phyloP scores from a whole-genome alignment of 2,888 invertebrate species.

The Andrena camellia region DNA sequence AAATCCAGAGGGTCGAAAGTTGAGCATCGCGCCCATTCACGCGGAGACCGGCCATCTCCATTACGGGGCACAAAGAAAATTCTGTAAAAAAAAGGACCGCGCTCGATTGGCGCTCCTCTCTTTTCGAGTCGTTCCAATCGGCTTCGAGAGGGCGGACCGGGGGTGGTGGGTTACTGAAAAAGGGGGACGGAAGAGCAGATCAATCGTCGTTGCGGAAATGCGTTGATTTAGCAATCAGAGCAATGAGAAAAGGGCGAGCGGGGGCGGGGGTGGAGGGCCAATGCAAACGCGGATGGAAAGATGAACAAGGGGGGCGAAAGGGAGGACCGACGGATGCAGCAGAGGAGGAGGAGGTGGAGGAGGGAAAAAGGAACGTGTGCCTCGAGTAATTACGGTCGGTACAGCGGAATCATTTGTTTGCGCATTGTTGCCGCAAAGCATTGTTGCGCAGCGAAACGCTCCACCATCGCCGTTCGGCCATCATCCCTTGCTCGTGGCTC shows the following conservation, averaged over 20 bases:
- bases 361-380: slow-evolving; percentile 62
- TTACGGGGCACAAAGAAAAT: slow-evolving; percentile 53
- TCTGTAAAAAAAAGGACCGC: slow-evolving; percentile 49
- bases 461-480: slow-evolving; percentile 64
- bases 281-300: slow-evolving; percentile 42
- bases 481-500: slow-evolving; percentile 50
- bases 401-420: slow-evolving; percentile 82
- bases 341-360: slow-evolving; percentile 6
- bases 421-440: slow-evolving; percentile 81
- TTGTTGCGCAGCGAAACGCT: slow-evolving; percentile 77
- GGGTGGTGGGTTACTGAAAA: background rate
- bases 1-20: slow-evolving; percentile 2
- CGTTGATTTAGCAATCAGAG: slow-evolving; percentile 79
- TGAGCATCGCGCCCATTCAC: slow-evolving; percentile 15
- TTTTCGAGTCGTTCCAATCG: slow-evolving; percentile 52
- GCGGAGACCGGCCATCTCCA: slow-evolving; percentile 16
- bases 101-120: slow-evolving; percentile 45
- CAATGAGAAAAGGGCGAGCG: slow-evolving; percentile 63
- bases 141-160: slow-evolving; percentile 6
- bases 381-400: slow-evolving; percentile 80
- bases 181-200: slow-evolving; percentile 49
- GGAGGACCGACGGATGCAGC: slow-evolving; percentile 37
- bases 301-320: slow-evolving; percentile 40
- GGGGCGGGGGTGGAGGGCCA: slow-evolving; percentile 19
- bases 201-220: slow-evolving; percentile 75